Evolutionary conservation across 1,140 invertebrate species (phyloP).

Genomic region (Bombus picipes): DNA sequence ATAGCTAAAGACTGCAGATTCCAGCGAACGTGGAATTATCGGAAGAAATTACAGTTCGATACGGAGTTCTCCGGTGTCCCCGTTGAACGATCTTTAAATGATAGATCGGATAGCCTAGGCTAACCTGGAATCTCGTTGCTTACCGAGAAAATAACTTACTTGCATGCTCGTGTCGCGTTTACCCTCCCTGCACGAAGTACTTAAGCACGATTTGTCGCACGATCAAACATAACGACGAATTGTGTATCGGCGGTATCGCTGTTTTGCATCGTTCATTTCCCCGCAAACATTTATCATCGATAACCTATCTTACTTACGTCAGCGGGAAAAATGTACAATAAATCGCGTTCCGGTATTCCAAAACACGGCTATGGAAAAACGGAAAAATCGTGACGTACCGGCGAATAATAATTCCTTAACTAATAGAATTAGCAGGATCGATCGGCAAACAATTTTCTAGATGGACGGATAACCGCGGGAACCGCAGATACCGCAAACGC

Average conservation of each 20-base stretch:
- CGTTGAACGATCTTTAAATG: slow-evolving; percentile 1
- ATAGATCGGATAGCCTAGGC: neutral
- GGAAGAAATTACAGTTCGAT: neutral
- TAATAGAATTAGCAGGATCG: slow-evolving; percentile 42
- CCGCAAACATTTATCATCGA: neutral
- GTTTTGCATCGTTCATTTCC: neutral
- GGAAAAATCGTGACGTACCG: neutral
- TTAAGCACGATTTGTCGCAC: neutral
- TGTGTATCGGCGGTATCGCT: neutral
- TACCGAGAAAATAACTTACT: slow-evolving; percentile 48
- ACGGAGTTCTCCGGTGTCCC: neutral
- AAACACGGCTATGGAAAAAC: neutral
- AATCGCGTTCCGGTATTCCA: neutral
- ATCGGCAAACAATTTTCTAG: slow-evolving; percentile 30
- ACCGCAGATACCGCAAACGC: slow-evolving; percentile 43
- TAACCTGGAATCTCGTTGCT: neutral
- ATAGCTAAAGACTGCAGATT: neutral
- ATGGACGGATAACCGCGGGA: slow-evolving; percentile 29
- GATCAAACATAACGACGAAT: neutral
- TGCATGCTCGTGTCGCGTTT: neutral
- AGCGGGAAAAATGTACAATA: neutral
- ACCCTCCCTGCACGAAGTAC: neutral
- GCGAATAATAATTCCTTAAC: slow-evolving; percentile 31
- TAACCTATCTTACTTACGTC: neutral
- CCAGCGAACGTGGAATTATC: neutral